Percentiles rank a stretch among this genome's conserved stretches.
phyloP scores from a whole-genome alignment of 2,888 invertebrate species.

The Sarcophaga caerulescens region DNA sequence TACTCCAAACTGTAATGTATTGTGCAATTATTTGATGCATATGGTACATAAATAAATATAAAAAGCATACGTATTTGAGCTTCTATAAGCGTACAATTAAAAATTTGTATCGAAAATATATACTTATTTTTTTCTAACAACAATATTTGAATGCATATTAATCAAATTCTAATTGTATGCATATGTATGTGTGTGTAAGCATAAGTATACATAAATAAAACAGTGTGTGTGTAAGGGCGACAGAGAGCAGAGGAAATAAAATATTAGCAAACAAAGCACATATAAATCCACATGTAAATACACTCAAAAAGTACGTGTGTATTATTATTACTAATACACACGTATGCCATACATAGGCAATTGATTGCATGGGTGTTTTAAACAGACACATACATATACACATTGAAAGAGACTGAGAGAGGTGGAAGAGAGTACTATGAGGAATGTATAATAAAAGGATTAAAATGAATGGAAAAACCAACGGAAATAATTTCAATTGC shows the following conservation, averaged over 20 bases:
- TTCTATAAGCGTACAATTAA: slow-evolving; percentile 37
- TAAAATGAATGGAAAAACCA: slow-evolving; percentile 63
- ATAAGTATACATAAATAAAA: background rate
- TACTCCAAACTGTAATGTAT: background rate
- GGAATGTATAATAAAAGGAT: slow-evolving; percentile 54
- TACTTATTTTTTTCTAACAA: slow-evolving; percentile 27
- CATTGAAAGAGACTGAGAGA: background rate
- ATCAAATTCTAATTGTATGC: slow-evolving; percentile 59
- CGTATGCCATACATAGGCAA: background rate
- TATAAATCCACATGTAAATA: background rate
- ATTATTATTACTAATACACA: background rate
- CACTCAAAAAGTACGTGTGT: background rate
- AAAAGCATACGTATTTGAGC: background rate
- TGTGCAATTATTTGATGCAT: background rate
- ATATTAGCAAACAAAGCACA: background rate
- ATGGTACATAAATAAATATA: background rate
- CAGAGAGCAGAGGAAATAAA: background rate
- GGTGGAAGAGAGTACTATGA: background rate
- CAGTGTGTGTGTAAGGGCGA: no score
- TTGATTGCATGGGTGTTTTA: no score
- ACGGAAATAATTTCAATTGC: slow-evolving; percentile 67
- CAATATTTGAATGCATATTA: slow-evolving; percentile 62
- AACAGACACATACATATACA: no score
- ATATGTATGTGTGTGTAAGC: slow-evolving; percentile 4
- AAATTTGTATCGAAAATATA: slow-evolving; percentile 50